Base-by-base conservation (phyloP, 2,113 vertebrate species). In the Chloroceryle aenea region DNA sequence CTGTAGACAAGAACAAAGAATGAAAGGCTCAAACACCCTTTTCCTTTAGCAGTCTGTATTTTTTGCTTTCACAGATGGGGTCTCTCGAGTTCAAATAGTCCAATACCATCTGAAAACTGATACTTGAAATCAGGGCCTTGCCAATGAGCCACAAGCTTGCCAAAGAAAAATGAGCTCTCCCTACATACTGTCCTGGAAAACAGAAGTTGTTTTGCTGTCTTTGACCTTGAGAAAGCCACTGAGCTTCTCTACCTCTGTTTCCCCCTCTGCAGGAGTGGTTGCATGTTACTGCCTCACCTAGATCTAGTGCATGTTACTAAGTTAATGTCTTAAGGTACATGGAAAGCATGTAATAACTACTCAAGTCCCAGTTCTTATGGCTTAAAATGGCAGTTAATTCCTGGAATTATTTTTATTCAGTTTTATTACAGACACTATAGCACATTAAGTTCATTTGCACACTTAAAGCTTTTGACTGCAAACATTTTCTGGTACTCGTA, bases 371-470 rank as follows among this genome's bases (percentile, higher is more conserved):
- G 40, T 86, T 93, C 79, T 85, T 92, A 55, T 25, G 17, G 73
- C 72, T 92, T 78, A 43, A 87, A 96, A 79, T 62, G 55, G n/a
- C 47, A 63, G 45, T 89, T 91, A 87, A 80, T 91, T 93, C 78
- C 36, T 85, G 81, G 10, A 17, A 20, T 47, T 14, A 59, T 88
- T 85, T 86, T 36, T 10, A 78, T 87, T 90, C 45, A 4, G 4
- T 87, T 94, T 88, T 93, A 92, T 94, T 86, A 32, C 63, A 88
- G 72, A 74, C 75, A 84, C 74, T 88, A 59, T 32, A 79, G 85
- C 93, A 61, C 90, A 92, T 90, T 93, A 95, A 58, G 68, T 90
- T 94, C 72, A 90, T 96, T 93, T 96, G 48, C 85, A 87, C 76
- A 80, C 58, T 82, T 90, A 80, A 67, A 3, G 0, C 55, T 90